phyloP scores from a whole-genome alignment of 2,888 invertebrate species.

The Quadroppia sp. region DNA sequence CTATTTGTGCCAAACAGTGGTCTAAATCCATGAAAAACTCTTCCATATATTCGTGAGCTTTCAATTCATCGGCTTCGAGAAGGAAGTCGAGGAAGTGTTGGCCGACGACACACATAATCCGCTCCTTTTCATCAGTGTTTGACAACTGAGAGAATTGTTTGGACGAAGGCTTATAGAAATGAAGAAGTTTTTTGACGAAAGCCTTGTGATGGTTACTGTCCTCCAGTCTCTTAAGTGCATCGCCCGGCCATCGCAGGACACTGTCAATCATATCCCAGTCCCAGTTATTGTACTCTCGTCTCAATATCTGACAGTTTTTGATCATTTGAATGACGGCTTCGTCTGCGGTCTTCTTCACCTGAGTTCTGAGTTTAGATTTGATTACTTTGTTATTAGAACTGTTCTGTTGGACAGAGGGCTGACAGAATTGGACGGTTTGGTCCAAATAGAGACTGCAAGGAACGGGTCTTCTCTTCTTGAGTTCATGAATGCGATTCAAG shows the following conservation, averaged over 20 bases:
- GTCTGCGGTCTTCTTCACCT: slow-evolving; percentile 44
- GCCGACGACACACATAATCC: slow-evolving; percentile 54
- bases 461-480: slow-evolving; percentile 73
- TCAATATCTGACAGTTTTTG: slow-evolving; percentile 75
- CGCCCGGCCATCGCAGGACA: slow-evolving; percentile 62
- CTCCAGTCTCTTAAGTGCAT: slow-evolving; percentile 59
- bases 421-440: slow-evolving; percentile 55
- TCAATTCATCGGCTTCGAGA: slow-evolving; percentile 63
- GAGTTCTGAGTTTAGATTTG: slow-evolving; percentile 2
- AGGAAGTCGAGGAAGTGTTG: slow-evolving; percentile 70
- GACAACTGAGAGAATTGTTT: slow-evolving; percentile 78
- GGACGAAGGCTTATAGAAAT: slow-evolving; percentile 79
- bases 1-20: slow-evolving; percentile 50
- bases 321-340: slow-evolving; percentile 54
- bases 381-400: slow-evolving; percentile 3
- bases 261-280: slow-evolving; percentile 87
- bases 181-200: slow-evolving; percentile 71
- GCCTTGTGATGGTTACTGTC: slow-evolving; percentile 62
- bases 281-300: slow-evolving; percentile 71
- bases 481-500: slow-evolving; percentile 63
- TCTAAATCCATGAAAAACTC: slow-evolving; percentile 68
- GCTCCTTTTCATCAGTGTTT: slow-evolving; percentile 55
- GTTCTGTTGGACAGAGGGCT: slow-evolving; percentile 38
- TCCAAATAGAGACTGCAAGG: slow-evolving; percentile 78
- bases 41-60: slow-evolving; percentile 66